Base-by-base conservation (phyloP, 1,140 invertebrate species). In the Cotesia typhae region DNA sequence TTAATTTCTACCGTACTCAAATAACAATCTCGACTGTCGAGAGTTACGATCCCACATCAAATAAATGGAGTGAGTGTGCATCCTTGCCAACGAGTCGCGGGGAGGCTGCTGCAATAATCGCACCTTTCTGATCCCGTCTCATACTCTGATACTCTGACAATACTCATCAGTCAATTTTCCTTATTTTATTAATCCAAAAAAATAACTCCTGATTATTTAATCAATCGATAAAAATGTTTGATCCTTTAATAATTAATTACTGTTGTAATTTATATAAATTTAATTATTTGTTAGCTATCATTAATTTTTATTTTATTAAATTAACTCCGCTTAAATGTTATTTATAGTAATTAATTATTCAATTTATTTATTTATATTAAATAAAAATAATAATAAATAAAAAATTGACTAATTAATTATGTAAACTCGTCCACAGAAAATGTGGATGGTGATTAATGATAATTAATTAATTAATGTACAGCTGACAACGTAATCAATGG, bases 1-100 rank as follows among this genome's bases (percentile, higher is more conserved):
- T 92, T 10, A 91, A 94, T 83, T 95, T 95, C 83, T 94, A 94
- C 86, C 89, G 94, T 76, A 92, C 92, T 12, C 93, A 94, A 84
- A 91, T 92, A 68, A 95, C 94, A 10, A 91, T 96, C 60, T 90
- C 91, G 66, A 90, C 91, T 51, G 93, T 94, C 0, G 94, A 96
- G 83, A 90, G 92, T 76, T 96, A 93, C 83, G 92, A 96, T 88
- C 94, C 94, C 2, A 86, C 90, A 55, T 91, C 89, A 3, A 91
- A 94, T 80, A 87, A 87, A 41, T 97, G 96, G 96, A 89, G 90
- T 67, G 90, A 92, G 72, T 92, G 92, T 75, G 90, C 92, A 35
- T 89, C 93, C 28, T 87, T 97, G 73, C 94, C 94, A 36, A 91
- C 92, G 75, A 93, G 92, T 74, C 90, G 95, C 76, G 94, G 94